Percentiles rank a stretch among this genome's conserved stretches.
Evolutionary conservation across 1,140 invertebrate species (phyloP).

Genomic region (Saccostrea echinata): DNA sequence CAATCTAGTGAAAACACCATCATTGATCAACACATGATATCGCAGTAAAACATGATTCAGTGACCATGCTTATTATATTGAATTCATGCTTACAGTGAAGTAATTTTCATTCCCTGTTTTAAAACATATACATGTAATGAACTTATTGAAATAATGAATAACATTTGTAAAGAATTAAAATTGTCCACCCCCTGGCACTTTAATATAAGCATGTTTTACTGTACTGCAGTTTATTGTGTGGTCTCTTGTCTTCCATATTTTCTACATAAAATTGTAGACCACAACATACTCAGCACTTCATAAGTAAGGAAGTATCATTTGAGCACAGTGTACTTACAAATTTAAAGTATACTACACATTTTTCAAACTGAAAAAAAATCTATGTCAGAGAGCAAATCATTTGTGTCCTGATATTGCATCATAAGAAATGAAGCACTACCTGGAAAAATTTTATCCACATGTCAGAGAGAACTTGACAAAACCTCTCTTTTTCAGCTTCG

Average conservation of each 20-base stretch:
- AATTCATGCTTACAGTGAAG: neutral
- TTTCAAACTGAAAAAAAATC: neutral
- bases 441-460: conserved; percentile 71
- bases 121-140: neutral
- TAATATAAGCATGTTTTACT: no score
- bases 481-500: conserved; percentile 66
- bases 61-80: neutral
- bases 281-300: neutral
- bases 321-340: neutral
- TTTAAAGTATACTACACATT: neutral
- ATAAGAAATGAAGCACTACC: conserved; percentile 63
- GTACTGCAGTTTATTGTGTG: no score
- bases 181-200: no score
- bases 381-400: no score
- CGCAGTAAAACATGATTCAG: conserved; percentile 45
- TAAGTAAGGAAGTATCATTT: no score
- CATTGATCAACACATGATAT: no score
- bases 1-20: conserved; percentile 2
- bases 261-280: no score
- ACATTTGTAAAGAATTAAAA: no score
- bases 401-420: neutral
- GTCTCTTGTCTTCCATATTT: no score
- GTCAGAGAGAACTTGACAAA: conserved; percentile 64
- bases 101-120: neutral
- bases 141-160: no score